Evolutionary conservation across 2,113 vertebrate genomes (phyloP).

Genomic region (Pollachius pollachius): DNA sequence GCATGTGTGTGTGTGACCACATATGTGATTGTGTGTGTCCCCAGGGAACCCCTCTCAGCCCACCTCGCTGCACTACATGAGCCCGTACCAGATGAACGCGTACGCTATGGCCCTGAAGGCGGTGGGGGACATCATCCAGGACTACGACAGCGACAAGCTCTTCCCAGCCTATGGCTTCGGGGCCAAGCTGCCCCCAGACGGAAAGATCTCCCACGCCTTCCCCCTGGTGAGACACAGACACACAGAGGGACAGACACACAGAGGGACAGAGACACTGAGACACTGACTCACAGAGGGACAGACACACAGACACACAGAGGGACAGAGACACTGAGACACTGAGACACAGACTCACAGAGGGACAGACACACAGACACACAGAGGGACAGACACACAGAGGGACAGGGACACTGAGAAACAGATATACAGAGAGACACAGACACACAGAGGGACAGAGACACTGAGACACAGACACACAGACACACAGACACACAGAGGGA

Average conservation of each 20-base stretch:
- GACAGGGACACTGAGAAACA: no score
- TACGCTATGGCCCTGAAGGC: conserved; percentile 92
- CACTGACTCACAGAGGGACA: no score
- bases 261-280: conserved; percentile 22
- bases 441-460: no score
- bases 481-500: no score
- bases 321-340: conserved; percentile 12
- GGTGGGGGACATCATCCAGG: conserved; percentile 91
- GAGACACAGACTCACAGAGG: conserved; percentile 11
- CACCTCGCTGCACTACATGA: conserved; percentile 89
- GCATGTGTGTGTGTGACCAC: conserved; percentile 3
- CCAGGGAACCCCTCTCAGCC: conserved; percentile 88
- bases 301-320: no score
- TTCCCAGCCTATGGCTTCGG: conserved; percentile 91
- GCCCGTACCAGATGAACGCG: conserved; percentile 90
- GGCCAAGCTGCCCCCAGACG: conserved; percentile 88
- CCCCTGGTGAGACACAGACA: conserved; percentile 76
- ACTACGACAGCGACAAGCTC: conserved; percentile 92
- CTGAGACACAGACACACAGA: no score
- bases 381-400: no score
- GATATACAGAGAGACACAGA: no score
- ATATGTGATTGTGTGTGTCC: not conserved
- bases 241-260: no score
- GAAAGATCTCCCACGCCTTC: conserved; percentile 90
- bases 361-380: no score